Base-by-base conservation (phyloP, 2,888 invertebrate genomes). In the Coremacera marginata region DNA sequence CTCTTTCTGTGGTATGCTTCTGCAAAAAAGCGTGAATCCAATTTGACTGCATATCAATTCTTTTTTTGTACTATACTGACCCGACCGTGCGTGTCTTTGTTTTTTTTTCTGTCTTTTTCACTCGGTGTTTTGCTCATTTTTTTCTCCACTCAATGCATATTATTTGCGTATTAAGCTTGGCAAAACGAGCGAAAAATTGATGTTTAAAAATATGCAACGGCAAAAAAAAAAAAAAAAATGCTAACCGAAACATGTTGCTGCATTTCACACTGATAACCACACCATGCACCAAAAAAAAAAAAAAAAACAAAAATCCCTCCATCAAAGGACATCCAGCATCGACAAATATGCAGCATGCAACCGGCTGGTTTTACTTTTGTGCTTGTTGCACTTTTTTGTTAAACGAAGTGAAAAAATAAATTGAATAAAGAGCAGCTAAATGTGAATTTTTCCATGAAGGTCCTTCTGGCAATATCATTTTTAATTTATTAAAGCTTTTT, bases 131-230 rank as follows among this genome's bases (percentile, higher is more conserved):
- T n/a, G 9, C 14, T 52, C 31, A 19, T 19, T 65, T 34, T 65
- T 55, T n/a, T 27, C 60, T 27, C n/a, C 34, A 34, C 25, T 25
- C 60, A 62, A 25, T 67, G 63, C 74, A 65, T 34, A 77, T 79
- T 68, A 77, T 79, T 79, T 77, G 25, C 77, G 65, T 62, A 77
- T 77, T 77, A 79, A 73, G 73, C 27, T 25, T 4, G 70, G 75
- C 63, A 72, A 71, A 76, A 72, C 62, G 44, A 70, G 70, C 73
- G 73, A 63, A 57, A 70, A 76, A 78, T 74, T 70, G 74, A 62
- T 25, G 72, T 63, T 25, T 62, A 49, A 44, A 62, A 73, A 51
- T 63, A 62, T 73, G 62, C 70, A 70, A 76, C 34, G 57, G 7
- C 44, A 62, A 11, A 62, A 73, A 55, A 55, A 55, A 8, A 7